Evolutionary conservation across 2,797 vertebrate species (phyloP).

Genomic region (Bucorvus abyssinicus): DNA sequence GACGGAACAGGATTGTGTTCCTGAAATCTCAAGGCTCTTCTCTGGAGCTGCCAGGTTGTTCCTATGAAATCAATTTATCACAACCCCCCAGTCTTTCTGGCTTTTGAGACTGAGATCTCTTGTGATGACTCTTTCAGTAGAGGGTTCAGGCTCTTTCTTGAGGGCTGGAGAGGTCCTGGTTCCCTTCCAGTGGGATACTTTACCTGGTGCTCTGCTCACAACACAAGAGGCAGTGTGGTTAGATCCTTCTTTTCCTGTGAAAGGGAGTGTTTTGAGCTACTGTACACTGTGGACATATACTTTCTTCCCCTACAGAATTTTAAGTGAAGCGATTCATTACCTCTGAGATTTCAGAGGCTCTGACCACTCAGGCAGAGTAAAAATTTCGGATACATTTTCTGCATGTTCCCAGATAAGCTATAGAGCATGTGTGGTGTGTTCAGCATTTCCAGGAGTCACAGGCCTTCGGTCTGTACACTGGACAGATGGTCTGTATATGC

Average conservation of each 20-base stretch:
- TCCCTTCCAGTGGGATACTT: background rate
- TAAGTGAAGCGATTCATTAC: background rate
- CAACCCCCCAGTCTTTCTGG: background rate
- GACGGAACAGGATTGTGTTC: background rate
- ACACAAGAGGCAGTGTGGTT: background rate
- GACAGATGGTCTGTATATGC: constrained; percentile 36
- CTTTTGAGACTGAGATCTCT: background rate
- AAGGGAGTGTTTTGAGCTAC: background rate
- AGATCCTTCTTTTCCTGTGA: background rate
- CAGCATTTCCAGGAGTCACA: background rate
- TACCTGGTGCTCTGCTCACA: background rate
- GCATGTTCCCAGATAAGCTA: background rate
- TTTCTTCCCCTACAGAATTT: background rate
- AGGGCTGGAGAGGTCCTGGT: background rate
- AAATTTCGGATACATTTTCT: background rate
- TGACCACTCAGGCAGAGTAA: background rate
- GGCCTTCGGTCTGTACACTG: background rate
- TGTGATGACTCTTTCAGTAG: background rate
- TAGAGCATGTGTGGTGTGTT: background rate
- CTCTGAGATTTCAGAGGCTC: background rate
- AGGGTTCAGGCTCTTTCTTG: background rate
- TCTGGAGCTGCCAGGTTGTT: background rate
- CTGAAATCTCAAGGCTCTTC: background rate
- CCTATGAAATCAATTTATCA: background rate
- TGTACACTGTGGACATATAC: background rate